Evolutionary conservation across 2,888 invertebrate genomes (phyloP).

Genomic region (Xestia xanthographa): DNA sequence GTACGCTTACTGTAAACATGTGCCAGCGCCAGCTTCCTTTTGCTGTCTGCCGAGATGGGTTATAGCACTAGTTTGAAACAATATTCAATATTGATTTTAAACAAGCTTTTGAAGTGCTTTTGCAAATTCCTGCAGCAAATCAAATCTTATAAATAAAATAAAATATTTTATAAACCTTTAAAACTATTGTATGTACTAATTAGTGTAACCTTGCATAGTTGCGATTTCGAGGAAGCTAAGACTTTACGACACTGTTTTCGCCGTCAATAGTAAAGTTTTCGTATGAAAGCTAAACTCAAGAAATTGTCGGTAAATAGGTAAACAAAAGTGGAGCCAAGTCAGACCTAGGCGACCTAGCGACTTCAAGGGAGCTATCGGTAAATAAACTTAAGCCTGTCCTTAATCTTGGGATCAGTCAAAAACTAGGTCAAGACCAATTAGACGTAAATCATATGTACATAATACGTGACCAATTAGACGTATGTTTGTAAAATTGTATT

Average conservation of each 20-base stretch:
- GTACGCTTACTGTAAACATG: constrained; percentile 35
- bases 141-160: constrained; percentile 13
- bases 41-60: constrained; percentile 12
- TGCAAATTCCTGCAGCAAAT: not conserved
- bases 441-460: too few relatives aligned
- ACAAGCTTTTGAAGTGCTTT: not conserved
- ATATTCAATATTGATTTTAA: constrained; percentile 30
- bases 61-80: constrained; percentile 17
- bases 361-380: constrained; percentile 66
- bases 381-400: constrained; percentile 72
- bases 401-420: constrained; percentile 68
- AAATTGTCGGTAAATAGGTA: constrained; percentile 48
- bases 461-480: constrained; percentile 62
- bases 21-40: constrained; percentile 38
- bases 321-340: constrained; percentile 56
- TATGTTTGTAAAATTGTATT: constrained; percentile 37
- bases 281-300: constrained; percentile 24
- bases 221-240: not conserved
- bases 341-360: constrained; percentile 50
- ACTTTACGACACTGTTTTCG: constrained; percentile 29
- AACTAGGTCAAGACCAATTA: constrained; percentile 58
- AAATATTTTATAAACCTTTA: constrained; percentile 7
- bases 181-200: not conserved
- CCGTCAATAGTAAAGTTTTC: constrained; percentile 23
- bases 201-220: constrained; percentile 17